Conservation (phyloP, 2,888 invertebrate genomes). For the Parnassius smintheus region DNA sequence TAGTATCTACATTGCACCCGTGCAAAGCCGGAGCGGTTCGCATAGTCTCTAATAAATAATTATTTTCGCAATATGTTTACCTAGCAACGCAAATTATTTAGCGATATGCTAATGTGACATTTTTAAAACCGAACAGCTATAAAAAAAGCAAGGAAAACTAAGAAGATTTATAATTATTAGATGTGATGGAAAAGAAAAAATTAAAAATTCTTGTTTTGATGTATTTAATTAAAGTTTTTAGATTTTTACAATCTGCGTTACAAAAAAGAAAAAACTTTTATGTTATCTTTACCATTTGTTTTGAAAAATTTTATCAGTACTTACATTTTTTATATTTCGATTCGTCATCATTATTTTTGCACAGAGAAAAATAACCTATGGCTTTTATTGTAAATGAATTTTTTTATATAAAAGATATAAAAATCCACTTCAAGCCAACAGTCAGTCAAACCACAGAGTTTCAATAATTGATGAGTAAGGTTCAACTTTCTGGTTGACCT, state of each 20-base stretch:
- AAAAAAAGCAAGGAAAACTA: background rate
- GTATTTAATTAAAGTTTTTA: too few species aligned
- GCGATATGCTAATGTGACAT: slow-evolving; percentile 16
- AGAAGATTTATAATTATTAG: too few species aligned
- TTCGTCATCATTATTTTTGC: slow-evolving; percentile 9
- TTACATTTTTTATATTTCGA: background rate
- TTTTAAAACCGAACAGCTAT: background rate
- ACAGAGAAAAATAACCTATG: slow-evolving; percentile 8
- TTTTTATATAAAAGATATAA: slow-evolving; percentile 1
- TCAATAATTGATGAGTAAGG: slow-evolving; percentile 25
- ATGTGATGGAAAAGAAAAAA: too few species aligned
- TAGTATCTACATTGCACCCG: too few species aligned
- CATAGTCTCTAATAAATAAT: too few species aligned
- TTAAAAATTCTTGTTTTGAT: too few species aligned
- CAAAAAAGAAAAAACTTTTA: too few species aligned
- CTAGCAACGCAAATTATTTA: background rate
- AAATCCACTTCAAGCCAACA: background rate
- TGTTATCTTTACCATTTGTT: too few species aligned
- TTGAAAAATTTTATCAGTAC: background rate
- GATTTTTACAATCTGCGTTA: too few species aligned
- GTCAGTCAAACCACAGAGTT: slow-evolving; percentile 12
- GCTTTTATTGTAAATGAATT: slow-evolving; percentile 11
- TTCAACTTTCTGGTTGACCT: slow-evolving; percentile 27
- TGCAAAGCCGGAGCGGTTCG: too few species aligned
- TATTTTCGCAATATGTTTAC: too few species aligned